Percentiles rank a stretch among this genome's conserved stretches.
These are phyloP conservation scores for Puma concolor DNA, from an alignment of 2,113 vertebrate genomes.

Conservation along the genomic window DNA sequence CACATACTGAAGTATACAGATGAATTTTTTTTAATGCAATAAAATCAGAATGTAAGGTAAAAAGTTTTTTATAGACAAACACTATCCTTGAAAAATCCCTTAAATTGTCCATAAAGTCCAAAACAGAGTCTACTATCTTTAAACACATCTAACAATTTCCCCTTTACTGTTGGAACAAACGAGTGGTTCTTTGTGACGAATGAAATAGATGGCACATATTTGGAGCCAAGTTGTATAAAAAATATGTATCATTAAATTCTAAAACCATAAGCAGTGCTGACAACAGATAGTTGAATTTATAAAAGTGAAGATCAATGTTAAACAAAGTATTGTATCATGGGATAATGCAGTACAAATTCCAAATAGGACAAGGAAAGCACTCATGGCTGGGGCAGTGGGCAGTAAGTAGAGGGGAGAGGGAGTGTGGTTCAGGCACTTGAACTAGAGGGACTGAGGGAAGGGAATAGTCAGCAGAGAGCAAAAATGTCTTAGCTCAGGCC, in stretches of 20 bases:
- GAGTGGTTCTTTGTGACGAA: conserved; percentile 26
- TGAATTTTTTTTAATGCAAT: neutral
- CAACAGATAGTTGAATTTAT: neutral
- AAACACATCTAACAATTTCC: conserved; percentile 53
- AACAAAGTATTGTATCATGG: neutral
- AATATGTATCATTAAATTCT: conserved; percentile 55
- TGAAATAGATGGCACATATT: conserved; percentile 45
- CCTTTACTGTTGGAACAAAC: conserved; percentile 42
- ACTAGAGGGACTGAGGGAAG: neutral
- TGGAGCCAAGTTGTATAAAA: conserved; percentile 2
- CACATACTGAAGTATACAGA: neutral
- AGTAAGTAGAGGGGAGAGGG: neutral
- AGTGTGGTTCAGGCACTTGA: neutral
- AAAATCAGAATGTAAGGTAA: conserved; percentile 48
- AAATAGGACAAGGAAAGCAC: neutral
- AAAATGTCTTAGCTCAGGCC: neutral
- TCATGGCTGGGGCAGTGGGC: neutral
- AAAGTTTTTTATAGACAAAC: conserved; percentile 30
- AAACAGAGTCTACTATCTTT: conserved; percentile 47
- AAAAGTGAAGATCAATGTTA: neutral
- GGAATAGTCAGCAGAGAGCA: neutral
- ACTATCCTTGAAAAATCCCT: conserved; percentile 22
- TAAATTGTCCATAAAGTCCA: conserved; percentile 6
- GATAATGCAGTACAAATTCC: neutral
- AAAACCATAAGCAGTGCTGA: conserved; percentile 3